Percentiles rank a stretch among this genome's conserved stretches.
Evolutionary conservation across 2,113 vertebrate species (phyloP).

Genomic region (Diadophis punctatus): DNA sequence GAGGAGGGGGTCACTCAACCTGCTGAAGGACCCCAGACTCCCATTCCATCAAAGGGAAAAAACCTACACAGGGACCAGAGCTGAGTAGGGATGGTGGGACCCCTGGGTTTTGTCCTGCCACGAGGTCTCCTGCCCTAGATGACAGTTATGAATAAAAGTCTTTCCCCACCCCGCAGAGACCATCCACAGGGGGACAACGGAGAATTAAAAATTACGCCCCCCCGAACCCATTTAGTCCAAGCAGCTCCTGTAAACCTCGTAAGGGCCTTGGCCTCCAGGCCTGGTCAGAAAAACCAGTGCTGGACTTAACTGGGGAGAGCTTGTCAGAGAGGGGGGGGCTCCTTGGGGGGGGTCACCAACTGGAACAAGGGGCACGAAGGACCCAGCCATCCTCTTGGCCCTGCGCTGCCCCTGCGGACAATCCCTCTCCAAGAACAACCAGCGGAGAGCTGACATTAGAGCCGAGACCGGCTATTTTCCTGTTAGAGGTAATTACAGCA

Average conservation of each 20-base stretch:
- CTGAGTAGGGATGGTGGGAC: background rate
- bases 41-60: background rate
- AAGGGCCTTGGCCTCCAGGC: no score
- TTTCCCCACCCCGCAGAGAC: background rate
- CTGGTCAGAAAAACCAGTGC: no score
- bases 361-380: background rate
- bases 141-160: background rate
- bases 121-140: background rate
- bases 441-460: background rate
- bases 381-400: background rate
- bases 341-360: background rate
- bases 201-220: background rate
- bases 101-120: background rate
- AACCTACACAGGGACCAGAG: background rate
- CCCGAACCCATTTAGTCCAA: background rate
- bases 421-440: background rate
- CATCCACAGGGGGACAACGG: background rate
- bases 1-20: background rate
- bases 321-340: background rate
- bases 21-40: background rate
- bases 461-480: slow-evolving; percentile 1
- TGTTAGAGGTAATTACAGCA: slow-evolving; percentile 18
- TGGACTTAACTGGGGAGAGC: no score
- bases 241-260: background rate
- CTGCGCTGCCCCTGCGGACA: background rate